Evolutionary conservation across 1,140 invertebrate genomes (phyloP).

Genomic region (Drosophila ambigua): DNA sequence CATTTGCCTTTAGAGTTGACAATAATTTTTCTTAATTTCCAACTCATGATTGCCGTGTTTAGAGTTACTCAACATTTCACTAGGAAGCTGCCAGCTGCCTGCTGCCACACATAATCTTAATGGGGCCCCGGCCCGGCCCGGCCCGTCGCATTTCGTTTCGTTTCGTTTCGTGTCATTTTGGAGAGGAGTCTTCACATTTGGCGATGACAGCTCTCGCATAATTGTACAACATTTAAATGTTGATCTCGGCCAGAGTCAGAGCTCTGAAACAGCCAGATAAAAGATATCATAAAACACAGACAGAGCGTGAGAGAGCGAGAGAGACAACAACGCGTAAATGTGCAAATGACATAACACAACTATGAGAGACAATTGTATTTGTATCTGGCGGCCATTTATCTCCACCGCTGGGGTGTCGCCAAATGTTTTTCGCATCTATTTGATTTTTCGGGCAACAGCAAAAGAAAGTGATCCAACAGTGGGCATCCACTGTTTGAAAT

Average conservation of each 20-base stretch:
- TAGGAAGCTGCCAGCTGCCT: slow-evolving; percentile 4
- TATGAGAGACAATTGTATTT: slow-evolving; percentile 77
- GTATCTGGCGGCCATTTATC: slow-evolving; percentile 71
- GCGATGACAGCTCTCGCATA: slow-evolving; percentile 35
- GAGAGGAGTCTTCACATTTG: slow-evolving; percentile 27
- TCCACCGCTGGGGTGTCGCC: slow-evolving; percentile 7
- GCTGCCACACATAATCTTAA: slow-evolving; percentile 50
- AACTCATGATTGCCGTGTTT: slow-evolving; percentile 39
- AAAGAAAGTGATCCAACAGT: slow-evolving; percentile 53
- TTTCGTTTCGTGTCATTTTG: slow-evolving; percentile 16
- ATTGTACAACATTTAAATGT: slow-evolving; percentile 73
- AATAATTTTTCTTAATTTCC: slow-evolving; percentile 39
- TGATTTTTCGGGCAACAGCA: slow-evolving; percentile 19
- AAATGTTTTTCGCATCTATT: slow-evolving; percentile 46
- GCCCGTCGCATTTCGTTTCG: slow-evolving; percentile 1
- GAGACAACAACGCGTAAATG: slow-evolving; percentile 63
- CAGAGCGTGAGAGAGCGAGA: slow-evolving; percentile 1
- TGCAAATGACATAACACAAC: slow-evolving; percentile 71
- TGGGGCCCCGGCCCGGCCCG: slow-evolving; percentile 24
- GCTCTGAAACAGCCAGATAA: slow-evolving; percentile 30
- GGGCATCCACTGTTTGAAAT: slow-evolving; percentile 34
- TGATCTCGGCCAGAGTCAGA: slow-evolving; percentile 53
- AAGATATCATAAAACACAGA: slow-evolving; percentile 23
- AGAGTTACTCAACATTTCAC: slow-evolving; percentile 29
- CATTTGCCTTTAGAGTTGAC: slow-evolving; percentile 20